Evolutionary conservation across 2,888 invertebrate genomes (phyloP), one percentile per base, ranked within the genome.

Genomic region (Chaitophorus viminalis): DNA sequence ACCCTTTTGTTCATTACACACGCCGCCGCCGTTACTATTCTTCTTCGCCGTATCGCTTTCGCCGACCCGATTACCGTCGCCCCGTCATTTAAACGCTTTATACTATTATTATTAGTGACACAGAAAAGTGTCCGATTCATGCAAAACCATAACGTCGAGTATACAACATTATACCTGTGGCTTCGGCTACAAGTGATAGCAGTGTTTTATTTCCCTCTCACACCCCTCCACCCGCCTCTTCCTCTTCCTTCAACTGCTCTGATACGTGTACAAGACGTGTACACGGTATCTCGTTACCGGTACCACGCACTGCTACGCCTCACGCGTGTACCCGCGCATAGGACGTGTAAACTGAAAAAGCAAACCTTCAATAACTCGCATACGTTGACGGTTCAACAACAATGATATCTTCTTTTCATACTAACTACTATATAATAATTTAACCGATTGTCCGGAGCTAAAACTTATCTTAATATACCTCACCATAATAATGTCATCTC

Each of bases 1-100:
- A 70, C 83, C 76, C 85, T 78, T 85, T 85, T 78, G 85, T 85
- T 85, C 77, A 85, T 85, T 85, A 85, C 46, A 31, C 75, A n/a
- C n/a, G n/a, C n/a, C n/a, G 68, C 39, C 46, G 14, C 46, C 46
- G 39, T 29, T 14, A 74, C 74, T 25, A 25, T 82, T 72, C 29
- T 82, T 72, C 29, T 33, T 33, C 11, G 74, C 36, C 54, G 74
- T 83, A 83, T 83, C 83, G 74, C 60, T 60, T 83, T 36, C 83
- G 52, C 74, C 36, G 84, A 68, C 84, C 77, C 84, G 68, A 77
- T 77, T 75, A 74, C 52, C 77, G 77, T 39, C 77, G 77, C n/a
- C 3, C n/a, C 39, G 36, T 82, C 54, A 36, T 74, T n/a, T 46
- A 72, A 52, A 82, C 36, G 36, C 21, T 33, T n/a, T n/a, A n/a